A percentile compares a stretch with the other conserved stretches of the same genome.
phyloP scores from a whole-genome alignment of 2,797 vertebrate genomes.

The Trematomus bernacchii region DNA sequence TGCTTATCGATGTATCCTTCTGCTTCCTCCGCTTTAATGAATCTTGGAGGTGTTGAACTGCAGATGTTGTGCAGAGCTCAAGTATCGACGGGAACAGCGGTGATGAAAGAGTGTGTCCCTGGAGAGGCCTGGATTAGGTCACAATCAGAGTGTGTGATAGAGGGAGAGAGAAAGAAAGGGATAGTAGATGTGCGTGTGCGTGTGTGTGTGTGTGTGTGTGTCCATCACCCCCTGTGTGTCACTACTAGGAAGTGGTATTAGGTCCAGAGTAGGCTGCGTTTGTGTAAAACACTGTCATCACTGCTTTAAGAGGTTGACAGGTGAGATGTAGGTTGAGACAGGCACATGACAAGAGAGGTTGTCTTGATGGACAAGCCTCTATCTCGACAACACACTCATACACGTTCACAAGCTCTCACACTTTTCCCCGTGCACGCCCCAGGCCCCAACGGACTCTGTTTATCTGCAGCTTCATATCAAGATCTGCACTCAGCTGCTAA shows the following conservation, averaged over 20 bases:
- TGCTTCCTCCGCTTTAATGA: conserved; percentile 67
- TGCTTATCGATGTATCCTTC: conserved; percentile 57
- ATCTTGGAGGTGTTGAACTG: conserved; percentile 61
- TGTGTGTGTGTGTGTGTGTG: conserved; percentile 29
- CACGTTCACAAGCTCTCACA: conserved; percentile 21
- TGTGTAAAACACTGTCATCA: conserved; percentile 40
- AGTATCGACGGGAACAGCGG: conserved; percentile 53
- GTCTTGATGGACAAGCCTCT: conserved; percentile 32
- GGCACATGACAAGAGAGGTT: conserved; percentile 36
- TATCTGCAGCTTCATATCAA: conserved; percentile 65
- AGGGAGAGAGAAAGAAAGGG: conserved; percentile 9
- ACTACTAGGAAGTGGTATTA: conserved; percentile 52
- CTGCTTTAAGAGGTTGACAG: conserved; percentile 50
- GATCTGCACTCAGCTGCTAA: conserved; percentile 73
- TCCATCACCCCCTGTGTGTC: conserved; percentile 39
- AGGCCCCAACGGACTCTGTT: conserved; percentile 57
- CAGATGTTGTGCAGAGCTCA: conserved; percentile 56
- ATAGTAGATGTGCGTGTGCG: conserved; percentile 36
- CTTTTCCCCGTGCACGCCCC: conserved; percentile 15
- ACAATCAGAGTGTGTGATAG: conserved; percentile 1
- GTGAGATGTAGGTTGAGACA: conserved; percentile 47
- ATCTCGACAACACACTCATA: conserved; percentile 11
- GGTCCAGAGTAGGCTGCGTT: conserved; percentile 33
- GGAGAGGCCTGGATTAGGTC: conserved; percentile 45
- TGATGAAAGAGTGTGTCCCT: conserved; percentile 58